Base-by-base conservation (phyloP, 2,797 vertebrate species). In the Sarcophilus harrisii region DNA sequence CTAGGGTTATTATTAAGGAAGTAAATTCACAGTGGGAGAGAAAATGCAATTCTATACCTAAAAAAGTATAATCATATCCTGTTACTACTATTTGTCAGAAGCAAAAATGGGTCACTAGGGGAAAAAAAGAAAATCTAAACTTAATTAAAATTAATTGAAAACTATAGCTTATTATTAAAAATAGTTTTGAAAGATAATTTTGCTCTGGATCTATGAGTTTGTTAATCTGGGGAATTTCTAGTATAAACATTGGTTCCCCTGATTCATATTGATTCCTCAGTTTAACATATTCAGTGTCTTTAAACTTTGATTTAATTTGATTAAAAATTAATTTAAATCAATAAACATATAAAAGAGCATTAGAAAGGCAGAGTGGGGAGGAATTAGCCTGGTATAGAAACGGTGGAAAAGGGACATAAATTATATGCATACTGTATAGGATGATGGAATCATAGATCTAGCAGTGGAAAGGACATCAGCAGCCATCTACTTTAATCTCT, bases 121-220 rank as follows among this genome's bases (percentile, higher is more conserved):
- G 30, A 91, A 45, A 38, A 38, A 59, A 66, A 59, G 57, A 14
- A 38, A 32, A n/a, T 96, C 94, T 93, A 59, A 91, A 92, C 92
- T 66, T 24, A 81, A 38, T 38, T 81, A 81, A 38, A 81, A 10
- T 81, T 81, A 81, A 81, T 81, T 81, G 66, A 38, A 81, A 81
- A 81, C 18, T 81, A 81, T 24, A 81, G n/a, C 18, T 81, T 16
- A 81, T 38, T 81, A 24, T 45, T 29, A 38, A 81, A 81, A 81
- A 81, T 21, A 10, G n/a, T 81, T 73, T 81, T 81, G 21, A 81
- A 81, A 81, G 66, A 38, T 45, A 81, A 81, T 45, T 81, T 81
- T 45, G 18, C 18, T 38, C 8, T 45, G n/a, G 66, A 24, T 8
- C n/a, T 81, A 0, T 24, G n/a, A 38, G 29, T 81, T 81, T 38